Conservation (phyloP, 2,797 vertebrate genomes). For the Oreochromis grahami region DNA sequence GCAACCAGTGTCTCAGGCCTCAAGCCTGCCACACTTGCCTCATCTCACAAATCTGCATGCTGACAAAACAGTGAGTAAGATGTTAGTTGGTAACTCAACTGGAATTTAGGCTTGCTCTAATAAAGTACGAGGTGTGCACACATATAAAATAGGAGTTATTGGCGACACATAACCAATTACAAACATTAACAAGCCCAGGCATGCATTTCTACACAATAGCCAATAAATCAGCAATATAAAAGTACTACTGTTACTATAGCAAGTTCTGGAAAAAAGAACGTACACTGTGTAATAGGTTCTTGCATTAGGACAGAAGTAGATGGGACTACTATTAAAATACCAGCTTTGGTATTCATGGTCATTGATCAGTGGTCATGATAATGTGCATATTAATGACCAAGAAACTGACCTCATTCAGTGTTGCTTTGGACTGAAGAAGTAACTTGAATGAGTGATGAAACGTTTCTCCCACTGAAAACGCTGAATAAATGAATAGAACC, state of each 20-base stretch:
- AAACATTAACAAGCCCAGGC: background rate
- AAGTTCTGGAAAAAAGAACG: background rate
- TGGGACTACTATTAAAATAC: background rate
- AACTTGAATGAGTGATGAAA: background rate
- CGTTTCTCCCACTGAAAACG: background rate
- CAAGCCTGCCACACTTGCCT: background rate
- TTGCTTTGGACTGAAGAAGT: background rate
- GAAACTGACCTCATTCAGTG: background rate
- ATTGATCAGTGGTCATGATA: background rate
- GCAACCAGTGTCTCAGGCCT: background rate
- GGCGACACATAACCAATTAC: background rate
- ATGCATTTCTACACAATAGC: background rate
- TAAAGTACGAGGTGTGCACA: background rate
- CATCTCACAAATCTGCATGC: background rate
- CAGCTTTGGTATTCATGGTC: background rate
- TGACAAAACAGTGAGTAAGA: background rate
- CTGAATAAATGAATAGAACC: background rate
- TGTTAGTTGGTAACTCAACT: background rate
- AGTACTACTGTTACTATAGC: background rate
- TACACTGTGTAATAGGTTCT: background rate
- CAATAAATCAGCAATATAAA: background rate
- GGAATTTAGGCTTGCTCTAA: background rate
- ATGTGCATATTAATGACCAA: background rate
- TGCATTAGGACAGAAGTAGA: background rate
- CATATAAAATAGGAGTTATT: background rate